Base-by-base conservation (phyloP, 2,113 vertebrate species). In the Tragelaphus scriptus region DNA sequence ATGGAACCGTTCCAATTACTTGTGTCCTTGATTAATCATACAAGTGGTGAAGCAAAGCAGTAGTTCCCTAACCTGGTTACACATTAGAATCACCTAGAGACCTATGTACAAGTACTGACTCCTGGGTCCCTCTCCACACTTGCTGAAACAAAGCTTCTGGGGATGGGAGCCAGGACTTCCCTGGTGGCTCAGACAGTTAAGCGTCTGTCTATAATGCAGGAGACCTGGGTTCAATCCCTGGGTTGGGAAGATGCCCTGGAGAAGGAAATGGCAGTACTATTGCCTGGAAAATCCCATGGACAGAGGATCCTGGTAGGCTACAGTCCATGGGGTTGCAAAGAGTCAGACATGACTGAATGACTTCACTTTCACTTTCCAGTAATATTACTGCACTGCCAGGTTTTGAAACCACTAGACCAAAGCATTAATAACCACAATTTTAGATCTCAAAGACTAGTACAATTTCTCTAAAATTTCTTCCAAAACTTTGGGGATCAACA, bases 91-190 rank as follows among this genome's bases (percentile, higher is more conserved):
- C 77, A 53, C 49, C 30, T 93, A 75, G 28, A 96, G 36, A 53
- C 28, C 53, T 95, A 47, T 85, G n/a, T 93, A 86, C 90, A 86
- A 93, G 23, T 85, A 58, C n/a, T 92, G 59, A 85, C 40, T 96
- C 28, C 65, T 85, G 16, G 17, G 36, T 88, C 63, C 15, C 55
- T 79, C 49, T 94, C n/a, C 49, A 94, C 30, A 63, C 21, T 87
- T 94, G 65, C 36, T 82, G 30, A 98, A 81, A 86, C 53, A 91
- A 61, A 94, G 55, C 91, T 89, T 94, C 77, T 91, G 71, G 55
- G 51, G 19, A 44, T 93, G 6, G n/a, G 12, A 58, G 86, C 30
- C 82, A 88, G 56, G 61, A 63, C 61, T 30, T 63, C 61, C 61
- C 28, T 63, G 61, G 61, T 63, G 61, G 61, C 61, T 63, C 61